Percentiles rank a stretch among this genome's conserved stretches.
Conservation (phyloP, 1,140 invertebrate genomes). For the Drosophila leontia region DNA sequence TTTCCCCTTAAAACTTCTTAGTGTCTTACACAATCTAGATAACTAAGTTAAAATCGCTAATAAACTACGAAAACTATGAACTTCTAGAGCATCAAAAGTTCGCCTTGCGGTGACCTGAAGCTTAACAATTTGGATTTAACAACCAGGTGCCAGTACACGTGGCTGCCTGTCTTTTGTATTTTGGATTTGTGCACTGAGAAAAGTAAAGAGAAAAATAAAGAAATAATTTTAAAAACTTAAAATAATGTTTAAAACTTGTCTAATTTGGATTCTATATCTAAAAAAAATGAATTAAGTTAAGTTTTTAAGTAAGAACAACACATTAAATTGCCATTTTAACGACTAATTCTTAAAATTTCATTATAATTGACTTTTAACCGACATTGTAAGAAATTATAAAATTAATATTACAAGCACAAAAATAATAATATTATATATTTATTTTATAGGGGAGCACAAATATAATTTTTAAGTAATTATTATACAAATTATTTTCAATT, state of each 20-base stretch:
- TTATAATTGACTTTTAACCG: not conserved
- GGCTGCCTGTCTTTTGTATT: slow-evolving; percentile 30
- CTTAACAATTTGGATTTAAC: slow-evolving; percentile 15
- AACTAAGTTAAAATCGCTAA: not conserved
- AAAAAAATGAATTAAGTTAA: not conserved
- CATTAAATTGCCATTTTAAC: rapidly evolving
- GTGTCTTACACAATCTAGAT: not conserved
- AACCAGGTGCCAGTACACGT: slow-evolving; percentile 44
- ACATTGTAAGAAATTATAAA: not conserved
- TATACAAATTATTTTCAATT: not conserved
- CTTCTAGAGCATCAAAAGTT: slow-evolving; percentile 37
- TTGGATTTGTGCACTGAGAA: slow-evolving; percentile 13
- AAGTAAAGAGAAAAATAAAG: not conserved
- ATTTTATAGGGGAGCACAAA: not conserved
- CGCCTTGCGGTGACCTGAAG: not conserved
- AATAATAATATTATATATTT: not conserved
- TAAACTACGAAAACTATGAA: not conserved
- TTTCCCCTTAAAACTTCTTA: not conserved
- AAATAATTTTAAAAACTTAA: not conserved
- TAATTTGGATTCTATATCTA: no score
- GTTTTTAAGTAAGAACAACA: not conserved
- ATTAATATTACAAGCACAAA: not conserved
- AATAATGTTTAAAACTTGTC: no score
- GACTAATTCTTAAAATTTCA: not conserved
- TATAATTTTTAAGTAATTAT: not conserved